Conservation (phyloP, 2,113 vertebrate genomes). For the human region DNA sequence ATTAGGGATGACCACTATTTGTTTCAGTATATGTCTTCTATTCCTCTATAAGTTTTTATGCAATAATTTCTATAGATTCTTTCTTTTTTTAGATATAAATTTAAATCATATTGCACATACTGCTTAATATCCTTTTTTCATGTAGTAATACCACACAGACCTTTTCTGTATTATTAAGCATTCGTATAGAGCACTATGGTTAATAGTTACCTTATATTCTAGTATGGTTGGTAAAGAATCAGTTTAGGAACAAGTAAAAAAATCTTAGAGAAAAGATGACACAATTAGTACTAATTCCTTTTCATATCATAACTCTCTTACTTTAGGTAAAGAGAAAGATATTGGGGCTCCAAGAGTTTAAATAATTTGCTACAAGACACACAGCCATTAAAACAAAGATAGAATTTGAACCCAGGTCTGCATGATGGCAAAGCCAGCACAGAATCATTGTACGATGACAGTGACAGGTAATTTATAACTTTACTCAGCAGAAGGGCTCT, state of each 20-base stretch:
- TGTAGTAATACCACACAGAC: not conserved
- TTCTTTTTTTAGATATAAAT: not conserved
- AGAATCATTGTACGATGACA: too few species aligned
- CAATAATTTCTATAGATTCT: not conserved
- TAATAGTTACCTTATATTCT: not conserved
- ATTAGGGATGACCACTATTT: not conserved
- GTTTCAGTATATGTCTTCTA: not conserved
- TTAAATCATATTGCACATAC: too few species aligned
- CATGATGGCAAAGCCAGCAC: not conserved
- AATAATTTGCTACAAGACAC: not conserved
- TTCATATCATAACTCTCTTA: not conserved
- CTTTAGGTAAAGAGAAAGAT: not conserved
- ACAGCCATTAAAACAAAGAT: not conserved
- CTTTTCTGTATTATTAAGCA: not conserved
- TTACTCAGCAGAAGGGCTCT: not conserved
- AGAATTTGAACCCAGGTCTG: not conserved
- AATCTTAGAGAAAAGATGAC: not conserved
- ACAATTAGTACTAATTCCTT: not conserved
- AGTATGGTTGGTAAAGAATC: not conserved
- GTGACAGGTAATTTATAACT: not conserved
- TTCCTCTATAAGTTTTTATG: not conserved
- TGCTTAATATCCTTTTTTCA: not conserved
- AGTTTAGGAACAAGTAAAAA: not conserved
- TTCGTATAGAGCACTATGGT: not conserved
- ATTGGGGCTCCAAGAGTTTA: not conserved